phyloP scores from a whole-genome alignment of 2,113 vertebrate species.

The Rousettus leschenaultii region DNA sequence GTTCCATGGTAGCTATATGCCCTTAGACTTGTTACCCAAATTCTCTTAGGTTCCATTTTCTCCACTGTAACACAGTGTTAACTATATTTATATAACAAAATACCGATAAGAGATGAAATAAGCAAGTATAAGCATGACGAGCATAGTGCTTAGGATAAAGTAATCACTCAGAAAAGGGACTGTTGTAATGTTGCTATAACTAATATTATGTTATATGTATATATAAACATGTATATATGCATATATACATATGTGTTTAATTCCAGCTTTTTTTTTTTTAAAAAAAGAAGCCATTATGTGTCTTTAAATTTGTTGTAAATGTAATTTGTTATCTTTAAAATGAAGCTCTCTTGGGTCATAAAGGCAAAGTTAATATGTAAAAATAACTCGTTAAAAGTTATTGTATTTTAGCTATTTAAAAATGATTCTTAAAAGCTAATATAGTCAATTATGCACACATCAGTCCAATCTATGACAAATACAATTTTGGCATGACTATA shows the following conservation, averaged over 20 bases:
- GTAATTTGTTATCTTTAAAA: not conserved
- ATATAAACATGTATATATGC: not conserved
- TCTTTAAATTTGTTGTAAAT: slow-evolving; percentile 36
- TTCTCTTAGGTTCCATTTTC: not conserved
- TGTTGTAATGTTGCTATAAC: not conserved
- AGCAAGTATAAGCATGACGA: not conserved
- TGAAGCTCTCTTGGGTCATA: not conserved
- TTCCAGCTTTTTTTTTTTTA: not conserved
- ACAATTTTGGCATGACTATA: not conserved
- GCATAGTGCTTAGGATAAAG: not conserved
- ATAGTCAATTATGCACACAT: not conserved
- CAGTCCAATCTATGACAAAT: not conserved
- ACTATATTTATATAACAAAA: not conserved
- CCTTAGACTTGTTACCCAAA: not conserved
- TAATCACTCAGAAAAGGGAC: not conserved
- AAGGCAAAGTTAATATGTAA: not conserved
- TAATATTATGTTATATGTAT: not conserved
- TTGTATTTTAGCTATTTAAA: not conserved
- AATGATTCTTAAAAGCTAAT: not conserved
- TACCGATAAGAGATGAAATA: not conserved
- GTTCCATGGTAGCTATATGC: not conserved
- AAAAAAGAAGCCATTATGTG: not conserved
- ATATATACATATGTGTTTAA: not conserved
- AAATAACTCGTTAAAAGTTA: not conserved
- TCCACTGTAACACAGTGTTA: not conserved